These are phyloP conservation scores for Pseudomugil gertrudae DNA, from an alignment of 2,797 vertebrate genomes.

Conservation along the genomic window DNA sequence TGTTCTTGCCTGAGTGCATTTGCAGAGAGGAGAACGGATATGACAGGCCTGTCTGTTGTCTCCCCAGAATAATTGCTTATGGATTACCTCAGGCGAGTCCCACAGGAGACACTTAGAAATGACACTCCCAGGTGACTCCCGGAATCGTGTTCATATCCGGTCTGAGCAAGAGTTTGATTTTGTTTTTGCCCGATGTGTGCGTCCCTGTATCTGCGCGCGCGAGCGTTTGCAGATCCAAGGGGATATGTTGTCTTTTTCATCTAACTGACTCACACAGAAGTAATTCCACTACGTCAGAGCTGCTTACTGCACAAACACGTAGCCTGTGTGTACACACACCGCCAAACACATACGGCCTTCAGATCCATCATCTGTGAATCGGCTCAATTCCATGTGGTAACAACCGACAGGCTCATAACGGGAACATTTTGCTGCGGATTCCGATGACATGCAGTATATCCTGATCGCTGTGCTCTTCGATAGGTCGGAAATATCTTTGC, in stretches of 20 bases:
- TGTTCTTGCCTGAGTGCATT: conserved; percentile 61
- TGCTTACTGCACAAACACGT: conserved; percentile 32
- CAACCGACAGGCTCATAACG: conserved; percentile 27
- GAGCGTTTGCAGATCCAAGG: conserved; percentile 45
- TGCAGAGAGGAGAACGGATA: conserved; percentile 66
- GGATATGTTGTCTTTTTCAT: conserved; percentile 56
- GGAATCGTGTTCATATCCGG: conserved; percentile 75
- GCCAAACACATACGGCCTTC: conserved; percentile 2
- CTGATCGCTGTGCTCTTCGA: not conserved
- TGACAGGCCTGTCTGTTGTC: conserved; percentile 72
- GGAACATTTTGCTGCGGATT: conserved; percentile 23
- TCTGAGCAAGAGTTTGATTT: conserved; percentile 57
- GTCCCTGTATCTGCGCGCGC: conserved; percentile 7
- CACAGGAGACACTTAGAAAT: conserved; percentile 67
- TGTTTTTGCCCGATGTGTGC: conserved; percentile 35
- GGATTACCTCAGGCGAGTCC: conserved; percentile 73
- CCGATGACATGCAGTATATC: conserved; percentile 14
- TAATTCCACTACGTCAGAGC: conserved; percentile 39
- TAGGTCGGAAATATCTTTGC: not conserved
- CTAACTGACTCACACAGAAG: conserved; percentile 37
- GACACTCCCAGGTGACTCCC: conserved; percentile 74
- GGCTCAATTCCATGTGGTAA: conserved; percentile 21
- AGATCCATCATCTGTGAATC: conserved; percentile 41
- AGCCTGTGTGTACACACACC: conserved; percentile 1
- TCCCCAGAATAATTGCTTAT: conserved; percentile 74